A percentile compares a stretch with the other conserved stretches of the same genome.
phyloP scores from a whole-genome alignment of 1,140 invertebrate genomes.

The Eulimnadia texana region DNA sequence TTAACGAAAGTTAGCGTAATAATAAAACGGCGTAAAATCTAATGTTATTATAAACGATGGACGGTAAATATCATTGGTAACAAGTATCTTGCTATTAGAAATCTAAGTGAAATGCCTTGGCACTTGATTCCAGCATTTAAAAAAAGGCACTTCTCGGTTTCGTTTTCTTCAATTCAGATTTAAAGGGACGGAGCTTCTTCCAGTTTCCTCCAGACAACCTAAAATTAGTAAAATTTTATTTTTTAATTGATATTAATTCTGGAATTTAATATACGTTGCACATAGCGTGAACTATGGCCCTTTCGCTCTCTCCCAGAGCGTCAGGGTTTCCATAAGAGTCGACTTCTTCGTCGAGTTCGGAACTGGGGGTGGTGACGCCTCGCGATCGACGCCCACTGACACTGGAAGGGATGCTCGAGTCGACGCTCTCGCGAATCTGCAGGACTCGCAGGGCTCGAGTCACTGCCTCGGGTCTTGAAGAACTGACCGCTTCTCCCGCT shows the following conservation, averaged over 20 bases:
- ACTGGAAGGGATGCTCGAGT: slow-evolving; percentile 17
- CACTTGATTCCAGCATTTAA: not conserved
- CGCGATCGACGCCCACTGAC: slow-evolving; percentile 22
- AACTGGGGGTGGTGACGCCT: slow-evolving; percentile 21
- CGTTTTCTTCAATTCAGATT: slow-evolving; percentile 14
- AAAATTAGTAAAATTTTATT: slow-evolving; percentile 3
- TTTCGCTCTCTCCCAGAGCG: slow-evolving; percentile 69
- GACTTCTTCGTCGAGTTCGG: slow-evolving; percentile 21
- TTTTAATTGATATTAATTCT: slow-evolving; percentile 9
- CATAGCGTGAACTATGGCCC: slow-evolving; percentile 87
- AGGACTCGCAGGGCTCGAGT: slow-evolving; percentile 77
- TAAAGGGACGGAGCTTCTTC: slow-evolving; percentile 42
- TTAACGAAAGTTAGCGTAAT: no score
- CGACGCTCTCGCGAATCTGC: slow-evolving; percentile 41
- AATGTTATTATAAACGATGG: no score
- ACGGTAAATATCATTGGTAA: no score
- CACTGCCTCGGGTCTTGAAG: slow-evolving; percentile 62
- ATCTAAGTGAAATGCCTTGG: not conserved
- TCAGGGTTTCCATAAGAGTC: slow-evolving; percentile 23
- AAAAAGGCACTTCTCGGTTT: not conserved
- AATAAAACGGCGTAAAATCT: no score
- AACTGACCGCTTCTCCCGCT: slow-evolving; percentile 17
- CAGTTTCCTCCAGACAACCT: slow-evolving; percentile 53
- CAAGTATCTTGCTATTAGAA: no score
- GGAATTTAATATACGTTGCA: slow-evolving; percentile 63